Evolutionary conservation across 2,888 invertebrate species (phyloP).

Genomic region (Tiliacea aurago): DNA sequence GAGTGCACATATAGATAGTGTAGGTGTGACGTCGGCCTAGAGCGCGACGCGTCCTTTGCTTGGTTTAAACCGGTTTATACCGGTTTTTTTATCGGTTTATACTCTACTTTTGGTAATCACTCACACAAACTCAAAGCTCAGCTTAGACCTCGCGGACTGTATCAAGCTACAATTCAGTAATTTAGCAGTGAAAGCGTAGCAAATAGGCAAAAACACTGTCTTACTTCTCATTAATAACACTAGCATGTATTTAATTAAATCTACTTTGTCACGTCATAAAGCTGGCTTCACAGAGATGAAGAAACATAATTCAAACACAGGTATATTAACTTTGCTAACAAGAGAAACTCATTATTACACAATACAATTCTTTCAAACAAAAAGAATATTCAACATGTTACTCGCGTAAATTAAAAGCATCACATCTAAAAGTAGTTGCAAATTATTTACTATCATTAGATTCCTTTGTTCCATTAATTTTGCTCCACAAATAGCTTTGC

Average conservation of each 20-base stretch:
- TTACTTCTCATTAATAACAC: background rate
- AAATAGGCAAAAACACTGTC: background rate
- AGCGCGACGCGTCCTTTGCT: too few relatives aligned
- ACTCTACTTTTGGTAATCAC: too few relatives aligned
- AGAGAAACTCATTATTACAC: slow-evolving; percentile 30
- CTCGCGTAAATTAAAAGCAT: slow-evolving; percentile 26
- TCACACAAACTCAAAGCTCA: too few relatives aligned
- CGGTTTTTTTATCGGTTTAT: too few relatives aligned
- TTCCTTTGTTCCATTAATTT: slow-evolving; percentile 43
- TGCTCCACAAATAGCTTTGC: slow-evolving; percentile 24
- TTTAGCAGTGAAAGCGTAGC: background rate
- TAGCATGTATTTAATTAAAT: slow-evolving; percentile 34
- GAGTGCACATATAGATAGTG: too few relatives aligned
- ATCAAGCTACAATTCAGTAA: background rate
- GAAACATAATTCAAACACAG: slow-evolving; percentile 25
- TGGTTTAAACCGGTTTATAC: too few relatives aligned
- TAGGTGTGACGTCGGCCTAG: too few relatives aligned
- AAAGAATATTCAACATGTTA: slow-evolving; percentile 20
- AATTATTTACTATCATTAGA: slow-evolving; percentile 45
- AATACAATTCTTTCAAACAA: slow-evolving; percentile 13
- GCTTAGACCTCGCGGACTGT: too few relatives aligned
- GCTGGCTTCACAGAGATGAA: slow-evolving; percentile 2
- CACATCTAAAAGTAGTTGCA: slow-evolving; percentile 21
- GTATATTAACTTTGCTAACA: slow-evolving; percentile 25
- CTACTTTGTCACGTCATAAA: slow-evolving; percentile 14